Base-by-base conservation (phyloP, 2,888 invertebrate genomes). In the Phalera bucephala region DNA sequence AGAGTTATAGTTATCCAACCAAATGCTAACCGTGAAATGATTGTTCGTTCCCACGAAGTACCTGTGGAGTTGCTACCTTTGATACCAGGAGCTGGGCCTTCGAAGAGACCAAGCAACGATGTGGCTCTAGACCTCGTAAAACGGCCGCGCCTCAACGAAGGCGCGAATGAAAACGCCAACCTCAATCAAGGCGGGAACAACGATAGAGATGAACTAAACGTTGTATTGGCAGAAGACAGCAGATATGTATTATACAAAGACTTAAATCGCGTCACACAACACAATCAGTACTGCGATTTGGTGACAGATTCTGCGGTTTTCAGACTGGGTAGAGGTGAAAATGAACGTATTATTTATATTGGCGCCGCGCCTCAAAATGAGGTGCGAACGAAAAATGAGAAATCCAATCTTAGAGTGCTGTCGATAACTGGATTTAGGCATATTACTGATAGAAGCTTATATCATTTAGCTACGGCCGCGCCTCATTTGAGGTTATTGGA, bases 401-500 rank as follows among this genome's bases (percentile, higher is more conserved):
- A 91, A 37, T 91, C 91, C 1, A 84, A 75, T 10, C 64, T 93
- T 0, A 80, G 90, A 31, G 75, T 87, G 0, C 60, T 93, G 0
- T 85, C 88, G 2, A 79, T 91, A 3, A 91, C 92, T 0, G 92
- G 94, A 2, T 95, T 92, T 58, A 81, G 88, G 3, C 80, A 84
- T 36, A 91, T 95, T 0, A 94, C 94, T 0, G 91, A 94, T 58
- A 72, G 86, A 3, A 92, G 93, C 28, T 64, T 95, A 10, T 69
- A 76, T 8, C 93, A 94, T 65, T 69, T 94, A 31, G 91, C 91
- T 0, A 87, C 90, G 0, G 92, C 93, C 0, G 92, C 93, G 0
- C 92, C 93, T 0, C 70, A 86, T 36, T 67, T 95, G 8, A 67
- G 80, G 4, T 78, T 77, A 13, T 66, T 96, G 0, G 95, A 96